A percentile compares a stretch with the other conserved stretches of the same genome.
Conservation (phyloP, 2,797 vertebrate species). For the Mycteria americana region DNA sequence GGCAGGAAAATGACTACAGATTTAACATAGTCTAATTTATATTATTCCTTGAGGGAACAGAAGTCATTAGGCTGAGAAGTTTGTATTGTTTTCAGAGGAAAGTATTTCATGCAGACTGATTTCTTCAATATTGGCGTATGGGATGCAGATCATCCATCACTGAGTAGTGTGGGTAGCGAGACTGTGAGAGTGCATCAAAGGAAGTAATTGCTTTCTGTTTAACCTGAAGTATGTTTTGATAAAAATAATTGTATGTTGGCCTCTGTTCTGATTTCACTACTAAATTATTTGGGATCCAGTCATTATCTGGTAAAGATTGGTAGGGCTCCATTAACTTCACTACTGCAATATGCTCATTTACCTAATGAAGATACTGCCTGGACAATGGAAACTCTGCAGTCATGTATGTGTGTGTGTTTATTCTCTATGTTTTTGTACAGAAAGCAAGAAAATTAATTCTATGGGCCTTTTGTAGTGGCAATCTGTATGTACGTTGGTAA, state of each 20-base stretch:
- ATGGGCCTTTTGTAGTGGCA: not conserved
- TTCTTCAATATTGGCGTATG: not conserved
- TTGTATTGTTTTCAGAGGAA: not conserved
- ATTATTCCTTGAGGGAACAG: not conserved
- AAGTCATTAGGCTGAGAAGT: not conserved
- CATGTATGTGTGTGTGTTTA: accelerated
- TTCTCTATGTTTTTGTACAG: not conserved
- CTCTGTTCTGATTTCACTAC: not conserved
- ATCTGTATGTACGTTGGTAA: not conserved
- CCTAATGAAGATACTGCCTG: not conserved
- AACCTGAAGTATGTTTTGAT: not conserved
- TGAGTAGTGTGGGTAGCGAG: accelerated
- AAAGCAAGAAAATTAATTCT: not conserved
- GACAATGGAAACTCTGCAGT: not conserved
- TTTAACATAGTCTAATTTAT: not conserved
- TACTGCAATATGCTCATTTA: not conserved
- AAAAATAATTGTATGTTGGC: not conserved
- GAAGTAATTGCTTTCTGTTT: not conserved
- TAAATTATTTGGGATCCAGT: not conserved
- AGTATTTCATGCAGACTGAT: not conserved
- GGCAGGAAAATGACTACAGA: not conserved
- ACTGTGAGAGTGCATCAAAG: not conserved
- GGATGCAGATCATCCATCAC: not conserved
- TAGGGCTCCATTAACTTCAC: not conserved
- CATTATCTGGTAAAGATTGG: not conserved